Percentiles rank a stretch among this genome's conserved stretches.
phyloP scores from a whole-genome alignment of 2,888 invertebrate species.

The Deilephila porcellus region DNA sequence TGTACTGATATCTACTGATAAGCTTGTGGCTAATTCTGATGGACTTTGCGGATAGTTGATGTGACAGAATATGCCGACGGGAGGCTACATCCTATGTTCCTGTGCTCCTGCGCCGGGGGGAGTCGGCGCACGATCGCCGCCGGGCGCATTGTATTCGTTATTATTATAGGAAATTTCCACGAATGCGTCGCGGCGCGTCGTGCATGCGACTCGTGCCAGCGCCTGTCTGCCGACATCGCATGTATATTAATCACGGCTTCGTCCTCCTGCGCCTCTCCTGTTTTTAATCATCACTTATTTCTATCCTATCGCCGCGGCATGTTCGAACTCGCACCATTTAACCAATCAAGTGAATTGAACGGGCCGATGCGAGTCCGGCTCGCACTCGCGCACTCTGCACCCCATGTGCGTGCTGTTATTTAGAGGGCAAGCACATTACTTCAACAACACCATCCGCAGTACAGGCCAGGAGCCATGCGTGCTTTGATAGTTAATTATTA shows the following conservation, averaged over 20 bases:
- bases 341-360: not conserved
- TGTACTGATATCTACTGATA: no score
- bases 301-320: not conserved
- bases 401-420: no score
- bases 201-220: not conserved
- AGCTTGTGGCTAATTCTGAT: no score
- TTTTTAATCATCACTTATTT: not conserved
- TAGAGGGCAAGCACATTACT: no score
- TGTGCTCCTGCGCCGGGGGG: not conserved
- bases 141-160: slow-evolving; percentile 10
- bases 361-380: not conserved
- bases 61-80: no score
- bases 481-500: no score
- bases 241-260: slow-evolving; percentile 18
- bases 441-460: no score
- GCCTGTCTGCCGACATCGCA: slow-evolving; percentile 1
- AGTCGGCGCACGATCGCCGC: not conserved
- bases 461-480: no score
- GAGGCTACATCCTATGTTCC: no score
- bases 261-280: slow-evolving; percentile 3
- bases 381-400: not conserved
- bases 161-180: not conserved
- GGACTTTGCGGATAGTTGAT: no score
- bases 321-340: not conserved
- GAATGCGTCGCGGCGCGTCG: not conserved